phyloP scores from a whole-genome alignment of 2,113 vertebrate species.

The Lophura nycthemera region DNA sequence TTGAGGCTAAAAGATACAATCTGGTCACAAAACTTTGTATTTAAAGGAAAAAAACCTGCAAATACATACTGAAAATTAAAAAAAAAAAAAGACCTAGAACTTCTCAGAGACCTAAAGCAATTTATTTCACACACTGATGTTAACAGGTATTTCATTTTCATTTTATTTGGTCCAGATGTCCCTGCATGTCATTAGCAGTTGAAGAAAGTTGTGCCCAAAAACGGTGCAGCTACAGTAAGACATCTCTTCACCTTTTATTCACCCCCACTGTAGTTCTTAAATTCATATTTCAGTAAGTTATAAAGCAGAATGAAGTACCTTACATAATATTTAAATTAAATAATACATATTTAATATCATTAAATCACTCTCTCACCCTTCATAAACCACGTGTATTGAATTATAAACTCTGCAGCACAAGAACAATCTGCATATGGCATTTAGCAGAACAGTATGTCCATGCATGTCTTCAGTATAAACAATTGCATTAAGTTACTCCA shows the following conservation, averaged over 20 bases:
- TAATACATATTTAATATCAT: background rate
- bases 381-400: background rate
- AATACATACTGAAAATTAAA: background rate
- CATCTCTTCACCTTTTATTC: background rate
- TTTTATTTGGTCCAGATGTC: conserved; percentile 34
- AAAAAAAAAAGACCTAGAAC: background rate
- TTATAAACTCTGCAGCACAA: background rate
- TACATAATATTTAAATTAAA: background rate
- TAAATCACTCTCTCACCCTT: background rate
- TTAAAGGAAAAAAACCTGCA: background rate
- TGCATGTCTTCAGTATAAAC: background rate
- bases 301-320: background rate
- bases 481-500: background rate
- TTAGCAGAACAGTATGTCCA: background rate
- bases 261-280: background rate
- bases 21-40: background rate
- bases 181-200: background rate
- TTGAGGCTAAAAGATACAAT: background rate
- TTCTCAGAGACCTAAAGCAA: background rate
- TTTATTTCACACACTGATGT: background rate
- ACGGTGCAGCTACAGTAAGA: background rate
- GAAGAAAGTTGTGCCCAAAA: background rate
- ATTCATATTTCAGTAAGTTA: background rate
- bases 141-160: background rate
- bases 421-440: background rate